These are phyloP conservation scores for Troglohyphantes excavatus DNA, from an alignment of 2,888 invertebrate genomes.

Conservation along the genomic window DNA sequence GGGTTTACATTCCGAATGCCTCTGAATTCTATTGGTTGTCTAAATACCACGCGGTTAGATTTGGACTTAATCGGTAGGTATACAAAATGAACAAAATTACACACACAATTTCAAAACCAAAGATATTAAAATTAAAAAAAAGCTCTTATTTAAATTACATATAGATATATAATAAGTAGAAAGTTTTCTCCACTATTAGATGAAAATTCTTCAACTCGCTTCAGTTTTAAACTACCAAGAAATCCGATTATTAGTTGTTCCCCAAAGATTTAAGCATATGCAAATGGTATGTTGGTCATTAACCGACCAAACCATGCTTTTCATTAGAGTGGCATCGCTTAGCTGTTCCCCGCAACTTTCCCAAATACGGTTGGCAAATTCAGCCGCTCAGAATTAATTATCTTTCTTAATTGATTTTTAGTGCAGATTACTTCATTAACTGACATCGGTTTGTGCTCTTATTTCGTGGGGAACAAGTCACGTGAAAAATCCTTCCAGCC, in stretches of 20 bases:
- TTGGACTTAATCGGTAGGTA: too few relatives aligned
- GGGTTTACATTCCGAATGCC: too few relatives aligned
- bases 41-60: too few relatives aligned
- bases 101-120: too few relatives aligned
- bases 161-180: too few relatives aligned
- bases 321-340: slow-evolving; percentile 20
- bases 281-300: slow-evolving; percentile 50
- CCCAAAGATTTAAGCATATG: slow-evolving; percentile 27
- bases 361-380: slow-evolving; percentile 38
- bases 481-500: slow-evolving; percentile 49
- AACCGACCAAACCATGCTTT: slow-evolving; percentile 1
- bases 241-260: slow-evolving; percentile 22
- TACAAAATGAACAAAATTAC: too few relatives aligned
- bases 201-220: too few relatives aligned
- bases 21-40: too few relatives aligned
- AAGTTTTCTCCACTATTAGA: too few relatives aligned
- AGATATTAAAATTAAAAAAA: too few relatives aligned
- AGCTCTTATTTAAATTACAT: too few relatives aligned
- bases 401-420: slow-evolving; percentile 68
- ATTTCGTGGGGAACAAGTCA: slow-evolving; percentile 23
- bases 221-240: slow-evolving; percentile 23
- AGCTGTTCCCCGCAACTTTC: background rate
- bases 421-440: slow-evolving; percentile 71
- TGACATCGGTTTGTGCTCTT: slow-evolving; percentile 22
- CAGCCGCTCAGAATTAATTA: slow-evolving; percentile 65